These are phyloP conservation scores for Odontamblyopus lacepedii DNA, from an alignment of 2,797 vertebrate genomes.

Conservation along the genomic window DNA sequence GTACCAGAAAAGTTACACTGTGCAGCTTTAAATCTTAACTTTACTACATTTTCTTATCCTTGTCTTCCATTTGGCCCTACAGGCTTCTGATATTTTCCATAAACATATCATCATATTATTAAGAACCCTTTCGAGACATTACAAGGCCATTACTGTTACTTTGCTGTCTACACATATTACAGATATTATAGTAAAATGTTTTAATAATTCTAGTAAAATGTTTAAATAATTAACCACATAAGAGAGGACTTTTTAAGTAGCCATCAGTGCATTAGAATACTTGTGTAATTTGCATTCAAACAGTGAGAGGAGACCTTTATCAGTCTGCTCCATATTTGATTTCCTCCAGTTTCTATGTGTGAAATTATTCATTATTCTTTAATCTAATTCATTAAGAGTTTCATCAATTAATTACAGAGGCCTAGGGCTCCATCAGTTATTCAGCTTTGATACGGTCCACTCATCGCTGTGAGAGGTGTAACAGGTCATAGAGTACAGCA, in stretches of 20 bases:
- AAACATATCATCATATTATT: too few species aligned
- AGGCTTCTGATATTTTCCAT: too few species aligned
- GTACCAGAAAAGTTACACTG: too few species aligned
- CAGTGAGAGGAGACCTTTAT: conserved; percentile 24
- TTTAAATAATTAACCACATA: too few species aligned
- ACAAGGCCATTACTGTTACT: too few species aligned
- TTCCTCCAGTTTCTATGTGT: conserved; percentile 37
- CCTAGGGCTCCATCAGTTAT: conserved; percentile 44
- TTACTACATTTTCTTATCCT: too few species aligned
- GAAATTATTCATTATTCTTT: conserved; percentile 67
- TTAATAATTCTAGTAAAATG: too few species aligned
- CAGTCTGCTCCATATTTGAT: conserved; percentile 5
- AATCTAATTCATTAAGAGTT: conserved; percentile 67
- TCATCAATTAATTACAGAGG: conserved; percentile 61
- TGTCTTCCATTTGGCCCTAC: too few species aligned
- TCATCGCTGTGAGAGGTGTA: conserved; percentile 25
- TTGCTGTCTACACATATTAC: too few species aligned
- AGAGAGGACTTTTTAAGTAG: background rate
- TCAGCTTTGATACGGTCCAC: conserved; percentile 45
- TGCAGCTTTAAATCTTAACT: too few species aligned
- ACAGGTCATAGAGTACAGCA: background rate
- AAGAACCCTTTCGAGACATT: too few species aligned
- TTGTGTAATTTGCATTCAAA: conserved; percentile 3
- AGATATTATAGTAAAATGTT: too few species aligned
- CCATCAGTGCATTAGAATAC: background rate